Evolutionary conservation across 2,888 invertebrate genomes (phyloP), one percentile per base, ranked within the genome.

Genomic region (Epistrophella euchroma): DNA sequence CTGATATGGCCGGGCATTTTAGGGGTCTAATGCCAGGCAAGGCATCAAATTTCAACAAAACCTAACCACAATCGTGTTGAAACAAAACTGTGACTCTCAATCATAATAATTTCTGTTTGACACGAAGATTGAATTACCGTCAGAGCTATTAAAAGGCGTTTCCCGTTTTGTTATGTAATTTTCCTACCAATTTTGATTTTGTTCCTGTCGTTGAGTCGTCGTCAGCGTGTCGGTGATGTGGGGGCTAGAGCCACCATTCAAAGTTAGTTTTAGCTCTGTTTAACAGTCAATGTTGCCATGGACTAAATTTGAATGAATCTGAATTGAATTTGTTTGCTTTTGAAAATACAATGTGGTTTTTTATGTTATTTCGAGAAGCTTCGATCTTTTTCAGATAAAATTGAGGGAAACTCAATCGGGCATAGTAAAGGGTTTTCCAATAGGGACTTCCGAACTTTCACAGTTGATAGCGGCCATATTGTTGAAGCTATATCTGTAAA

Each of bases 91-190:
- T 78, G 72, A 62, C 73, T 60, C 66, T 78, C 83, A 83, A 83
- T 79, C 79, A 79, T 84, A 79, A 84, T 79, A 71, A 74, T 84
- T 84, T 75, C 62, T 71, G 56, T 75, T 79, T 70, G 78, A 64
- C 70, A 74, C 55, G 50, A 50, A 75, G 74, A 79, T 84, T 84
- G 74, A 75, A 75, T 79, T 79, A 84, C 64, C 45, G 47, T 43
- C 50, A 62, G 47, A 62, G 47, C 32, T 62, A 68, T 71, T 72
- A 50, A 66, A 66, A 35, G 66, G 66, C 35, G 66, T 66, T 66
- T 66, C n/a, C 47, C 66, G 22, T 66, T 50, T 32, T 50, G 47
- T 66, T 47, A 22, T 35, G 64, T 64, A 25, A 50, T 66, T 50
- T 50, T 35, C 11, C 35, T 19, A 2, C 35, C 2, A 35, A 22